Percentiles rank a stretch among this genome's conserved stretches.
Evolutionary conservation across 37 sponge, comb jelly and placozoan genomes (phyloP).

Genomic region (Crambe crambe): DNA sequence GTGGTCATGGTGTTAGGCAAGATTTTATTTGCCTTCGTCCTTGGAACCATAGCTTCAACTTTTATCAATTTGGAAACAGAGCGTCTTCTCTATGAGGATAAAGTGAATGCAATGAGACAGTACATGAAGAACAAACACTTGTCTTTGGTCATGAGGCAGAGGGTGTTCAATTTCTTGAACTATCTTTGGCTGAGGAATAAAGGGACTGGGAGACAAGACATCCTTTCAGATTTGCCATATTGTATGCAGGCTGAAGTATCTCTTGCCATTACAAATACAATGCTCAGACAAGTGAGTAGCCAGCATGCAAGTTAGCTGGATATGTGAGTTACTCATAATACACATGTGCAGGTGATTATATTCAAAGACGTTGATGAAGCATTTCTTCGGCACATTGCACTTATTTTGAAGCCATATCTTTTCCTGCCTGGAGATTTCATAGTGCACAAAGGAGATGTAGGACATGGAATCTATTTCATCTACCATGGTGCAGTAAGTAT

Average conservation of each 20-base stretch:
- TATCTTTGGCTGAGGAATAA: conserved; percentile 68
- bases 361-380: conserved; percentile 36
- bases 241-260: conserved; percentile 73
- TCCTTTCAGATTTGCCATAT: conserved; percentile 57
- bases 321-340: no score
- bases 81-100: conserved; percentile 65
- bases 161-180: conserved; percentile 62
- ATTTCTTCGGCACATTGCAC: conserved; percentile 57
- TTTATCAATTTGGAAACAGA: conserved; percentile 68
- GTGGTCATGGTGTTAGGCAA: conserved; percentile 75
- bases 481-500: conserved; percentile 52
- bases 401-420: conserved; percentile 54
- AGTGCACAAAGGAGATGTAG: conserved; percentile 71
- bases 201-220: conserved; percentile 14
- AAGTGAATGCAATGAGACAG: conserved; percentile 51
- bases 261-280: conserved; percentile 38
- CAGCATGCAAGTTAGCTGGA: background rate
- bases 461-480: conserved; percentile 57
- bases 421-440: conserved; percentile 75
- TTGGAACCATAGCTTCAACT: conserved; percentile 77
- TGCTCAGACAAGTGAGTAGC: conserved; percentile 42
- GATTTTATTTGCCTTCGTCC: conserved; percentile 78
- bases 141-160: conserved; percentile 21
- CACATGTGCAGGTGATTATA: conserved; percentile 60
- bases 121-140: conserved; percentile 62